Percentiles rank a stretch among this genome's conserved stretches.
Evolutionary conservation across 1,140 invertebrate genomes (phyloP).

Genomic region (Campodea augens): DNA sequence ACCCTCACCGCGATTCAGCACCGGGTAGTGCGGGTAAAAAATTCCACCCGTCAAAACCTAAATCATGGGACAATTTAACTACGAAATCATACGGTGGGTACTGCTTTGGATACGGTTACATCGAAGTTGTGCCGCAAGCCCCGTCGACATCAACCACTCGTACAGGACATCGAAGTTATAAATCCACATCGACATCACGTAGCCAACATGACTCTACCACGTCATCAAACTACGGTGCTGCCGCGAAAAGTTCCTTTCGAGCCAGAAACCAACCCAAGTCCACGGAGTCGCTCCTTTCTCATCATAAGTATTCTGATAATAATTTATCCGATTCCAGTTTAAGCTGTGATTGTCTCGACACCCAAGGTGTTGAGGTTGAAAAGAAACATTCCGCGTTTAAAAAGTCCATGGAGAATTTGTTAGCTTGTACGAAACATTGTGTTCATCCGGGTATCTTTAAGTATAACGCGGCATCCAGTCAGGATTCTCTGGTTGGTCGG

Average conservation of each 20-base stretch:
- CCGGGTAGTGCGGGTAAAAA: too few relatives aligned
- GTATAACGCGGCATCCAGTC: not conserved
- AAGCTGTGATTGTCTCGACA: conserved; percentile 44
- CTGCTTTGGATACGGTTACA: conserved; percentile 62
- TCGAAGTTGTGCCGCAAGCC: too few relatives aligned
- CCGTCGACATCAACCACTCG: too few relatives aligned
- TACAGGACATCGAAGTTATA: not conserved
- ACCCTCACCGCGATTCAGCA: conserved; percentile 20
- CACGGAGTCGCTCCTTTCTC: conserved; percentile 49
- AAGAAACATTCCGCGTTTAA: conserved; percentile 1
- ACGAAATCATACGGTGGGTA: conserved; percentile 64
- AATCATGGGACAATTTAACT: conserved; percentile 70
- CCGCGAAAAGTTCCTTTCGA: not conserved
- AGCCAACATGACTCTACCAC: not conserved
- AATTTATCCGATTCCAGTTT: conserved; percentile 38
- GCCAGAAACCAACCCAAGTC: conserved; percentile 33
- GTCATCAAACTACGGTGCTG: not conserved
- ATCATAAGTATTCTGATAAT: conserved; percentile 33
- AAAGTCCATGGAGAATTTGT: conserved; percentile 3
- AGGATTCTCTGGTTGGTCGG: not conserved
- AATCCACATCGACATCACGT: not conserved
- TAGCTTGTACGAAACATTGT: not conserved
- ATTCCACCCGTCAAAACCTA: conserved; percentile 54
- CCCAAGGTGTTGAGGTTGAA: not conserved
- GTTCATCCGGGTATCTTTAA: not conserved